These are phyloP conservation scores for Heliconius sara DNA, from an alignment of 2,888 invertebrate species.

Conservation along the genomic window DNA sequence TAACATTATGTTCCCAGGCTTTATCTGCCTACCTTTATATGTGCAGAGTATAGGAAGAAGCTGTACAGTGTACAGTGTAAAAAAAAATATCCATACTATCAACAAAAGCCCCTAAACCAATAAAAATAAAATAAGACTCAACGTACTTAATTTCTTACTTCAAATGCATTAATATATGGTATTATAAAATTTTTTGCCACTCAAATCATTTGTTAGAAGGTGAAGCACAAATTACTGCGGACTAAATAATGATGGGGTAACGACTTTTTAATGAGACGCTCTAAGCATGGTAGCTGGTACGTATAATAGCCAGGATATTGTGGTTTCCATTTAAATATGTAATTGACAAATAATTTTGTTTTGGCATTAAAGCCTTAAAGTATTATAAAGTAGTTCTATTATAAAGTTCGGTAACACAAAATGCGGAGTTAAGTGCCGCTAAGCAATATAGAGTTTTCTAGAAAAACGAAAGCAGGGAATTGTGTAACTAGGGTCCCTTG, in stretches of 20 bases:
- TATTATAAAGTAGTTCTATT: too few relatives aligned
- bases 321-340: conserved; percentile 12
- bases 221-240: conserved; percentile 52
- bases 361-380: neutral
- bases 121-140: too few relatives aligned
- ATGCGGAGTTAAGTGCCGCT: neutral
- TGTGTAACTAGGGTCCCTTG: neutral
- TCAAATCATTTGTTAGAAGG: conserved; percentile 48
- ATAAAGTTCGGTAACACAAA: too few relatives aligned
- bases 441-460: neutral
- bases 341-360: neutral
- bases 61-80: too few relatives aligned
- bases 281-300: conserved; percentile 30
- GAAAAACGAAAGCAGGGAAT: neutral
- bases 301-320: conserved; percentile 25
- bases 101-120: neutral
- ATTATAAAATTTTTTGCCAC: conserved; percentile 28
- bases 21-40: neutral
- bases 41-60: neutral
- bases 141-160: conserved; percentile 11
- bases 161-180: conserved; percentile 14
- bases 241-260: conserved; percentile 52
- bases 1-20: neutral
- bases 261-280: conserved; percentile 51
- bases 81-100: neutral